phyloP scores from a whole-genome alignment of 2,888 invertebrate genomes.

The Heliconius charithonia region DNA sequence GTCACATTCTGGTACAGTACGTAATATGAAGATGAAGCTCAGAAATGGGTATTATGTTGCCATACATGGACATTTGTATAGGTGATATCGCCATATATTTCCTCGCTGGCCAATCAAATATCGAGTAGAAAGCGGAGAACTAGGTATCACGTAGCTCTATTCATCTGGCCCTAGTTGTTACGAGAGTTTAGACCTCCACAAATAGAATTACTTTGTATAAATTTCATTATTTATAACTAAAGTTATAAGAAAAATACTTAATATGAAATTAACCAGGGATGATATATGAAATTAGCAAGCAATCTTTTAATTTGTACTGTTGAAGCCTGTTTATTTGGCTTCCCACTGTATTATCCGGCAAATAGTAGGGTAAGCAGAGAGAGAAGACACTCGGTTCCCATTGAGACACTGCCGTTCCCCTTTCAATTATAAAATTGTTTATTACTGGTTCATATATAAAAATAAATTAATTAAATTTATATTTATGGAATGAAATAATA shows the following conservation, averaged over 20 bases:
- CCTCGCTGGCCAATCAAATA: slow-evolving; percentile 1
- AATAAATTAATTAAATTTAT: not conserved
- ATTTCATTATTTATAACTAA: not conserved
- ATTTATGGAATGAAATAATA: not conserved
- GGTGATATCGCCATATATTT: slow-evolving; percentile 16
- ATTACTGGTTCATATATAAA: too few species aligned
- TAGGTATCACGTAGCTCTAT: slow-evolving; percentile 11
- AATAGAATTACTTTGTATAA: not conserved
- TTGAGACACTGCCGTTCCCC: not conserved
- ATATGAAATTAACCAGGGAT: not conserved
- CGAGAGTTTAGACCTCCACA: not conserved
- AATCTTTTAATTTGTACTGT: not conserved
- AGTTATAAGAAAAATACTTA: not conserved
- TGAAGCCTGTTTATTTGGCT: too few species aligned
- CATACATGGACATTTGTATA: slow-evolving; percentile 11
- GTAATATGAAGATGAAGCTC: not conserved
- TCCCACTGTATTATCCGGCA: too few species aligned
- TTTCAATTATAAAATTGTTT: not conserved
- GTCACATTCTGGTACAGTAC: not conserved
- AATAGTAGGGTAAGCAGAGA: too few species aligned
- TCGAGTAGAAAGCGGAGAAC: slow-evolving; percentile 7
- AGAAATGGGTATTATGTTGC: not conserved
- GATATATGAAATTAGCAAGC: too few species aligned
- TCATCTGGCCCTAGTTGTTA: not conserved
- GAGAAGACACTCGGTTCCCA: too few species aligned